A percentile compares a stretch with the other conserved stretches of the same genome.
Evolutionary conservation across 2,888 invertebrate genomes (phyloP).

Genomic region (Phlogophora meticulosa): DNA sequence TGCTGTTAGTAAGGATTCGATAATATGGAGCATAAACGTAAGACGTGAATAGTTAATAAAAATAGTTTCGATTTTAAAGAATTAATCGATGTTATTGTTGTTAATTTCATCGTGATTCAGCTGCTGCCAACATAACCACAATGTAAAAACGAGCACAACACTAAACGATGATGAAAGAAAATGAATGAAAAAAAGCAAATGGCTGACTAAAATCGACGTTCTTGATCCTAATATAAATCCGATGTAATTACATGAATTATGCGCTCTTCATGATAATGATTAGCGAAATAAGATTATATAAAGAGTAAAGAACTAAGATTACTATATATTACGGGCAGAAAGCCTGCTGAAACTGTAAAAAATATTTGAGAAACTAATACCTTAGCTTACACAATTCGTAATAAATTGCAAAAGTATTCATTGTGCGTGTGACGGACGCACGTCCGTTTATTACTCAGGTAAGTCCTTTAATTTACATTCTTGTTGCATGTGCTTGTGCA

Average conservation of each 20-base stretch:
- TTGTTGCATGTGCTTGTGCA: slow-evolving; percentile 63
- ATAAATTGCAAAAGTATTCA: slow-evolving; percentile 78
- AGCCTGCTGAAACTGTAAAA: slow-evolving; percentile 76
- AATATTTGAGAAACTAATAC: slow-evolving; percentile 75
- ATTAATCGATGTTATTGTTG: background rate
- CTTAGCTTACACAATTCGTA: slow-evolving; percentile 81
- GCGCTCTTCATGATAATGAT: slow-evolving; percentile 91
- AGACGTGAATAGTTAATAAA: background rate
- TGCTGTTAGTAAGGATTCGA: background rate
- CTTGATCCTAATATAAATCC: slow-evolving; percentile 88
- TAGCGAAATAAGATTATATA: slow-evolving; percentile 90
- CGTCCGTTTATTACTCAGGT: slow-evolving; percentile 85
- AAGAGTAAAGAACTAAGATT: slow-evolving; percentile 80
- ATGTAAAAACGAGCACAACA: slow-evolving; percentile 57
- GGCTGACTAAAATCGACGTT: slow-evolving; percentile 89
- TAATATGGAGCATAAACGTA: background rate
- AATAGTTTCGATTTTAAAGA: slow-evolving; percentile 14
- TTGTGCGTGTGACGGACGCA: slow-evolving; percentile 80
- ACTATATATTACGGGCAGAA: slow-evolving; percentile 82
- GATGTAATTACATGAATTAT: slow-evolving; percentile 92
- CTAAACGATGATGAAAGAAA: slow-evolving; percentile 79
- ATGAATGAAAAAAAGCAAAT: slow-evolving; percentile 90
- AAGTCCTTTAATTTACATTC: slow-evolving; percentile 77
- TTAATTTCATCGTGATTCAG: background rate
- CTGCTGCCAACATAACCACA: slow-evolving; percentile 43